phyloP scores from a whole-genome alignment of 2,113 vertebrate genomes.

The Melierax canorus region DNA sequence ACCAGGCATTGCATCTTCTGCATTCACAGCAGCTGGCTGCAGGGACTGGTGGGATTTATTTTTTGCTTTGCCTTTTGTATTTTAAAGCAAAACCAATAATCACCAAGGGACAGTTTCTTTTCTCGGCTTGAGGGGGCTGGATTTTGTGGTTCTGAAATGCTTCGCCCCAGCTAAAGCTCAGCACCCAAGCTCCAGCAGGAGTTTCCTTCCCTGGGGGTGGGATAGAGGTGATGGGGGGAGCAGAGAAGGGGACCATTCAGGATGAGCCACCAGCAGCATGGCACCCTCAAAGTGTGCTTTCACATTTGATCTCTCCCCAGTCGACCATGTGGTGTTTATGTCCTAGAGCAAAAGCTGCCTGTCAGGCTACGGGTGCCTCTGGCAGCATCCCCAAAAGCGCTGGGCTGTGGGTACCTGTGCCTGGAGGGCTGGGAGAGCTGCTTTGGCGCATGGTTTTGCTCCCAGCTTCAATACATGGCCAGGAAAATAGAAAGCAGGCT shows the following conservation, averaged over 20 bases:
- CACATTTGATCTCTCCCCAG: neutral
- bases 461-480: neutral
- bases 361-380: neutral
- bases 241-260: neutral
- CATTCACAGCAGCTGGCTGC: neutral
- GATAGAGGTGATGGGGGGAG: neutral
- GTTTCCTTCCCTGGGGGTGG: neutral
- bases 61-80: neutral
- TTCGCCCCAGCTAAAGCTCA: fast-evolving
- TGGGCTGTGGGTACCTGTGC: neutral
- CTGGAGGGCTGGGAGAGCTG: neutral
- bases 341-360: neutral
- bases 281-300: neutral
- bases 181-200: neutral
- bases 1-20: neutral
- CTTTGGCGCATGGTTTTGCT: fast-evolving
- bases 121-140: fast-evolving
- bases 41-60: fast-evolving
- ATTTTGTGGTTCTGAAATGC: neutral
- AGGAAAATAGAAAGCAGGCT: neutral
- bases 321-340: fast-evolving
- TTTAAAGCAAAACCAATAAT: neutral
- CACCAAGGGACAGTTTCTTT: neutral
- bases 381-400: neutral
- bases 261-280: neutral